Base-by-base conservation (phyloP, 1,140 invertebrate genomes). In the Zelostemma sp. region DNA sequence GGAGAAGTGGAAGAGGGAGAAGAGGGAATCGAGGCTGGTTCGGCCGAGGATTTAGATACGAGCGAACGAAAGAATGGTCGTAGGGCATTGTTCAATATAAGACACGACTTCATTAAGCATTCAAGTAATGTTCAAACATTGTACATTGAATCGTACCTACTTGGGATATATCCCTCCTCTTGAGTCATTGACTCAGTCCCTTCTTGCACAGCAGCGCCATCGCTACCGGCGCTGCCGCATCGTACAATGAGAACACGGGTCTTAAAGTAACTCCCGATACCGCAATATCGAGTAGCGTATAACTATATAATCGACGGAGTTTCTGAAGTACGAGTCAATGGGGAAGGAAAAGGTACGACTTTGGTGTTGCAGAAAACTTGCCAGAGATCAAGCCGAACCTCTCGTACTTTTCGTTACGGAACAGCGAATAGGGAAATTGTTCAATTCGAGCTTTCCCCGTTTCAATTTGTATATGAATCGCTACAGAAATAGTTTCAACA, bases 61-160 rank as follows among this genome's bases (percentile, higher is more conserved):
- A 54, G 19, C 41, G 56, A 59, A 76, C 47, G 69, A 73, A 78
- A 66, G 72, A 80, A 78, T 69, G 55, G 68, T 80, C 73, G 71
- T n/a, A 70, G 74, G 73, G 77, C 80, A 80, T 84, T 83, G 79
- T 83, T 83, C 78, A 79, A 79, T 78, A 82, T 78, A 81, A 79
- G 75, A 80, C 73, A 81, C 74, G 79, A 82, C 78, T 80, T 82
- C 77, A 79, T 84, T 82, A 80, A 76, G 80, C 74, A 82, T 84
- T 82, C 79, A 78, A 80, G 76, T 78, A 81, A 82, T 82, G 80
- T 78, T 80, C 80, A 74, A 80, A 81, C 80, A 76, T 75, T 77
- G 76, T 75, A 77, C 70, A 71, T 66, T 71, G 58, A 68, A 74
- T 71, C 53, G 64, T 53, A 67, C 49, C 41, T 68, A 60, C 54